A percentile compares a stretch with the other conserved stretches of the same genome.
Evolutionary conservation across 2,797 vertebrate species (phyloP).

Genomic region (Phrynocephalus forsythii): DNA sequence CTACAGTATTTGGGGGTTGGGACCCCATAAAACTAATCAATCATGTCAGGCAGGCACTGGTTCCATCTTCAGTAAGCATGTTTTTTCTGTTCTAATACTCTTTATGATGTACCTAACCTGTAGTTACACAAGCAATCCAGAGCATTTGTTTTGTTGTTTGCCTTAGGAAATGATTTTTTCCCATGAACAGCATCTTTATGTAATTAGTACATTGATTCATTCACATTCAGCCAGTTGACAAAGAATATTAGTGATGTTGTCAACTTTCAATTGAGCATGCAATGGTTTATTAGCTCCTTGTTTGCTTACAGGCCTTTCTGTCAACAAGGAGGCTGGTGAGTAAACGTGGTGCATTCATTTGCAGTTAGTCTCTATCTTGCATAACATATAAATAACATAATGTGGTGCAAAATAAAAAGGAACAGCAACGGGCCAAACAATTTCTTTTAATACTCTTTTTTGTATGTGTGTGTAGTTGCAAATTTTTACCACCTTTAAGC

Average conservation of each 20-base stretch:
- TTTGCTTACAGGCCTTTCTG: constrained; percentile 65
- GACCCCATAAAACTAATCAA: constrained; percentile 16
- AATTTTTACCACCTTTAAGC: constrained; percentile 67
- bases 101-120: constrained; percentile 34
- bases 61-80: neutral
- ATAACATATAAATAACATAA: constrained; percentile 72
- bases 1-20: neutral
- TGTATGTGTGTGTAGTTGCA: constrained; percentile 69
- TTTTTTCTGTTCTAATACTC: neutral
- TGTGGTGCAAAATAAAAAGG: constrained; percentile 67
- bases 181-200: constrained; percentile 48
- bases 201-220: constrained; percentile 62
- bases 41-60: constrained; percentile 35
- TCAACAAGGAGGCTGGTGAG: constrained; percentile 57
- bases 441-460: constrained; percentile 52
- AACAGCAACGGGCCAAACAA: constrained; percentile 54
- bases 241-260: constrained; percentile 61
- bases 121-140: constrained; percentile 20
- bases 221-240: constrained; percentile 60
- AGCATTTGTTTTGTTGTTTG: constrained; percentile 36
- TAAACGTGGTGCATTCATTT: constrained; percentile 36
- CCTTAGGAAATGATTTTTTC: constrained; percentile 65
- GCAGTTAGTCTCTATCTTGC: constrained; percentile 50
- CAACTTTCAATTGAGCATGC: constrained; percentile 48
- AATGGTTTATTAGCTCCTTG: constrained; percentile 62